phyloP scores from a whole-genome alignment of 2,113 vertebrate species.

The Petrocephalus zakoni region DNA sequence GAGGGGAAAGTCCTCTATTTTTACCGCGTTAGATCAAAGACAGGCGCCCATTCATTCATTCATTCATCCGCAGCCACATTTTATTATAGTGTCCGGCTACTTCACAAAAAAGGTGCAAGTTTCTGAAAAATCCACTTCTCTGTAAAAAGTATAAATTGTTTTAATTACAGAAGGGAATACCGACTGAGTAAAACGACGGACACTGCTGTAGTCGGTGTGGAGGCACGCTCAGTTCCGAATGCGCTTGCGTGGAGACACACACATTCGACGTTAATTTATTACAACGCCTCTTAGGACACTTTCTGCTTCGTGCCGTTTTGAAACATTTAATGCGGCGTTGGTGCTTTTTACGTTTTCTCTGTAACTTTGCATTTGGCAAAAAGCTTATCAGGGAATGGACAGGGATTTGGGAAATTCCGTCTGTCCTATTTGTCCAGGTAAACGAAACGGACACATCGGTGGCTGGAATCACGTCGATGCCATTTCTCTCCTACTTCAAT shows the following conservation, averaged over 20 bases:
- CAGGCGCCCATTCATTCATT: neutral
- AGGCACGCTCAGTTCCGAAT: neutral
- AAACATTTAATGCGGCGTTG: neutral
- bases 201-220: too few species aligned
- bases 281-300: neutral
- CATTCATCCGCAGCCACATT: neutral
- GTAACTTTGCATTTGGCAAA: neutral
- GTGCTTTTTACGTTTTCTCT: neutral
- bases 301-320: neutral
- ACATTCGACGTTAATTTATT: neutral
- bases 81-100: neutral
- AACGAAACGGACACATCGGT: neutral
- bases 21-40: conserved; percentile 1
- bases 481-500: neutral
- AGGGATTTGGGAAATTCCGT: neutral
- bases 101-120: neutral
- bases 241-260: neutral
- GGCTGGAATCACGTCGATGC: neutral
- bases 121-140: neutral
- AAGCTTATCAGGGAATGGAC: neutral
- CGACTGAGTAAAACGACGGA: neutral
- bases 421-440: neutral
- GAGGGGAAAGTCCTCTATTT: neutral
- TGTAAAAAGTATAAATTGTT: neutral
- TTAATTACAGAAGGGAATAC: neutral